phyloP scores from a whole-genome alignment of 2,888 invertebrate species.

The Rhaphigaster nebulosa region DNA sequence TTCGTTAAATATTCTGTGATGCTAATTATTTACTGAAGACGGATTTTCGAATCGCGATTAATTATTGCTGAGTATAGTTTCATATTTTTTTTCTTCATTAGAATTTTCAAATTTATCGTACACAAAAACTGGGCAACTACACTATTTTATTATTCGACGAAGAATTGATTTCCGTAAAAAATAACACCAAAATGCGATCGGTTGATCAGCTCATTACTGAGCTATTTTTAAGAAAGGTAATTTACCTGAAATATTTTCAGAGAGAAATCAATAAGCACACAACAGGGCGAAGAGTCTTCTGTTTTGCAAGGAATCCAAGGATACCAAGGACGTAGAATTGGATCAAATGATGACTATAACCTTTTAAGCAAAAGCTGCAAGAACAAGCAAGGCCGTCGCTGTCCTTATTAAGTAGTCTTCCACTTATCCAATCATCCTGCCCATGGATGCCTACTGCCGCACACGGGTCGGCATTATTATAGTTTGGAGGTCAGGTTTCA shows the following conservation, averaged over 20 bases:
- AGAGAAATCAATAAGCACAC: neutral
- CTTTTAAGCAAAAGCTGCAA: neutral
- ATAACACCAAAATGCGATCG: neutral
- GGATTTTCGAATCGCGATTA: too few species aligned
- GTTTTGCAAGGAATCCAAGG: neutral
- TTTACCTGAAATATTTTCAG: neutral
- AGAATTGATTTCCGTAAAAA: neutral
- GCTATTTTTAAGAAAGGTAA: neutral
- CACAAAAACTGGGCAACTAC: too few species aligned
- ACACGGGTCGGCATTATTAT: neutral
- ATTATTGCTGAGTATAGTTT: too few species aligned
- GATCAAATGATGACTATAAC: neutral
- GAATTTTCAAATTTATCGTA: too few species aligned
- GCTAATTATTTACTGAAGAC: too few species aligned
- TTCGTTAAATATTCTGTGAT: too few species aligned
- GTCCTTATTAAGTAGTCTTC: slow-evolving; percentile 18
- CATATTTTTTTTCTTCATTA: too few species aligned
- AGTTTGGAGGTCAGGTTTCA: neutral
- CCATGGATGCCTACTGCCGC: neutral
- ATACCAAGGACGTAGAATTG: neutral
- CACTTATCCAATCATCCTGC: slow-evolving; percentile 24
- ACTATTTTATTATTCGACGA: too few species aligned
- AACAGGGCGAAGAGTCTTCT: neutral
- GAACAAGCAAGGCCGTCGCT: neutral
- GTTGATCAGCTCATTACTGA: neutral